Conservation (phyloP, 2,113 vertebrate genomes). For the Colossoma macropomum region DNA sequence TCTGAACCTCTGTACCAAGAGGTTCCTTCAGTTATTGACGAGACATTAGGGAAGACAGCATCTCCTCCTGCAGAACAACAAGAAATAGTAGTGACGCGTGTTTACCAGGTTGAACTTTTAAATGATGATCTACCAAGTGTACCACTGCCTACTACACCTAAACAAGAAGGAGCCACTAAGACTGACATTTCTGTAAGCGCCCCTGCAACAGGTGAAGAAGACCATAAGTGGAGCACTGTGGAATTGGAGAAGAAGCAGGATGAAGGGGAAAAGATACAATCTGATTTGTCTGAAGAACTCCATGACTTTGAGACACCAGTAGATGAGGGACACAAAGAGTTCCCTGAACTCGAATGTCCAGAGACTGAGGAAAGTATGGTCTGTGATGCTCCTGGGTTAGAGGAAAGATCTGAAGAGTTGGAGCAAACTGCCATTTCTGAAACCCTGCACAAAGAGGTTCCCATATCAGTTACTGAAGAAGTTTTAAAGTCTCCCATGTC, state of each 20-base stretch:
- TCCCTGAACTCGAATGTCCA: background rate
- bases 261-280: slow-evolving; percentile 7
- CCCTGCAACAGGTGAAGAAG: background rate
- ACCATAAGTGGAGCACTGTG: background rate
- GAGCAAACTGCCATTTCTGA: background rate
- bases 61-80: background rate
- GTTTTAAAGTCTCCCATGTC: too few relatives aligned
- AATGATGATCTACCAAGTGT: background rate
- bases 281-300: background rate
- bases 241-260: background rate
- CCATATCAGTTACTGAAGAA: background rate
- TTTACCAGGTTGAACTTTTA: background rate
- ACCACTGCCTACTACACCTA: background rate
- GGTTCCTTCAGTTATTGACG: background rate
- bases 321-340: background rate
- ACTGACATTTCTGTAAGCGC: background rate
- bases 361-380: background rate
- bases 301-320: background rate
- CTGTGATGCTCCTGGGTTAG: too few relatives aligned
- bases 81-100: background rate
- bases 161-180: background rate
- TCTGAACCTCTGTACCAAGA: background rate
- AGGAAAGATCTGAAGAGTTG: background rate
- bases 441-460: background rate
- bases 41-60: background rate